Percentiles rank a stretch among this genome's conserved stretches.
Evolutionary conservation across 2,888 invertebrate genomes (phyloP).

Genomic region (Therioaphis trifolii): DNA sequence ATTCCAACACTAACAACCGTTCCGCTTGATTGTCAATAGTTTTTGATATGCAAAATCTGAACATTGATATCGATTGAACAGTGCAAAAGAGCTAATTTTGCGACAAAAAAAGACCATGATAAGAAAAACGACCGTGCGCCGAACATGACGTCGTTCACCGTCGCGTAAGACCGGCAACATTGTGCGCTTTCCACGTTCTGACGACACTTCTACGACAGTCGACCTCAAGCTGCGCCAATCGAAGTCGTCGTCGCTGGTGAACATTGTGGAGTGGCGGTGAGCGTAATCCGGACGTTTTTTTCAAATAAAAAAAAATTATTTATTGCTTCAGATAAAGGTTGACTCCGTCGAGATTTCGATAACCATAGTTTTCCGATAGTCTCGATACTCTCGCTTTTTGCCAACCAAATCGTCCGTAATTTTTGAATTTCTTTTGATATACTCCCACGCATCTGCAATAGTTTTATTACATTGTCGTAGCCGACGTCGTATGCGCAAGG

Average conservation of each 20-base stretch:
- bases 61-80: neutral
- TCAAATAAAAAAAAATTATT: conserved; percentile 46
- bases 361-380: neutral
- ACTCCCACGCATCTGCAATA: neutral
- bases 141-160: neutral
- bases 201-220: neutral
- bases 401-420: neutral
- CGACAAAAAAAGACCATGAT: neutral
- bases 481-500: neutral
- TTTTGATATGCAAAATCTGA: too few species aligned
- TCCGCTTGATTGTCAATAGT: too few species aligned
- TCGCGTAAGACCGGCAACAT: conserved; percentile 27
- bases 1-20: too few species aligned
- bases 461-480: neutral
- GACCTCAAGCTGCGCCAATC: conserved; percentile 54
- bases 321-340: neutral
- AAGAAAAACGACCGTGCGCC: neutral
- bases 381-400: neutral
- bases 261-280: neutral
- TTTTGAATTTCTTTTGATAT: neutral
- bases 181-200: conserved; percentile 17
- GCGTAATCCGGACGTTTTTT: conserved; percentile 55
- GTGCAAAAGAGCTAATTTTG: neutral
- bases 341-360: neutral
- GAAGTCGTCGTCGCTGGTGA: conserved; percentile 3